Base-by-base conservation (phyloP, 2,797 vertebrate species). In the Hyperoplus lanceolatus region DNA sequence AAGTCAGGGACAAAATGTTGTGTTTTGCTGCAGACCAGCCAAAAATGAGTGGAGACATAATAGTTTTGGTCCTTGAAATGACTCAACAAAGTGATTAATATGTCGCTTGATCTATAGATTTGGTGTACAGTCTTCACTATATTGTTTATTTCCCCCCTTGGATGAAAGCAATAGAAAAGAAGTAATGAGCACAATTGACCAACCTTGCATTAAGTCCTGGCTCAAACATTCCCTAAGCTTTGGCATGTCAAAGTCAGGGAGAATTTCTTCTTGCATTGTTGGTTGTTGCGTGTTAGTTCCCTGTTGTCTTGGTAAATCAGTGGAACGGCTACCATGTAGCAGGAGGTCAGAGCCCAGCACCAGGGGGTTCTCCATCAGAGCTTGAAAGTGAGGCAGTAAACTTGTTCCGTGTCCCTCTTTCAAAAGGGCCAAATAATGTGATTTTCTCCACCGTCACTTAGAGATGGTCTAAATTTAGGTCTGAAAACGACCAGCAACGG, bases 391-490 rank as follows among this genome's bases (percentile, higher is more conserved):
- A 84, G 75, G 82, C 16, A 0, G 38, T 29, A 36, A 70, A 63
- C 58, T 72, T 80, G 49, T 54, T 64, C 36, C 16, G 65, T 55
- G 54, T 78, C 74, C 70, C 83, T 60, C 21, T 21, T 73, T 71
- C 18, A 83, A 81, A 85, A 43, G 56, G 60, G 68, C 69, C 72
- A 57, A 87, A 88, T 76, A 73, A 66, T 89, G 66, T 76, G 75
- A 83, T 80, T 91, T 70, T 67, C 72, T 80, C 73, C 60, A 57
- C 6, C 21, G 3, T 86, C 77, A 73, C 53, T 86, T 75, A 73
- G 61, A 77, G 70, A 62, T 3, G 43, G 60, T 87, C 90, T 93
- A 93, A 92, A 93, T 91, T 87, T 92, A 94, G 89, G 81, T 62
- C 87, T 81, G 63, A 80, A 82, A 87, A 84, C 72, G 86, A 92